Evolutionary conservation across 2,113 vertebrate genomes (phyloP).

Genomic region (Aegotheles bennettii): DNA sequence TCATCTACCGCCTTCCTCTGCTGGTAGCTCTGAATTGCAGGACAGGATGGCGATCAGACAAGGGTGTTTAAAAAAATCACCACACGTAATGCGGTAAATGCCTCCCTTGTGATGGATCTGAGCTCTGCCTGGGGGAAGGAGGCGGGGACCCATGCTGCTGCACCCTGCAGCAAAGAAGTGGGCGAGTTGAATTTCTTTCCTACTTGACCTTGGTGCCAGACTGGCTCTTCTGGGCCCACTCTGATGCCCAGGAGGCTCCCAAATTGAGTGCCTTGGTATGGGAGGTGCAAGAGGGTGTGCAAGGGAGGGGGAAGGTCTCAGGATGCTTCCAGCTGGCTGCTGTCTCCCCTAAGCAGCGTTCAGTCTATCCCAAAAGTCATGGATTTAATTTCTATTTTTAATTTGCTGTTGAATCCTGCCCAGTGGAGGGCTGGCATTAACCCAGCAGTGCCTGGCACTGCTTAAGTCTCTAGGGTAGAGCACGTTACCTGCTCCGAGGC

Average conservation of each 20-base stretch:
- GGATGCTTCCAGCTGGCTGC: not conserved
- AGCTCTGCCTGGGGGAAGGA: not conserved
- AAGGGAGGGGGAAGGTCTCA: not conserved
- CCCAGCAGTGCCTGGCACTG: not conserved
- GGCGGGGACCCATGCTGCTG: not conserved
- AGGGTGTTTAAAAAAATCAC: not conserved
- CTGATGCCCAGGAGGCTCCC: not conserved
- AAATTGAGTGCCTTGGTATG: not conserved
- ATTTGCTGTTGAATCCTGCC: not conserved
- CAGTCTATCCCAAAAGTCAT: too few species aligned
- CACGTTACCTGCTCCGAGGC: not conserved
- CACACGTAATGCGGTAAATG: not conserved
- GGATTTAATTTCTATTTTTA: not conserved
- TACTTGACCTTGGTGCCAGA: not conserved
- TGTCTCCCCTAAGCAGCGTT: not conserved
- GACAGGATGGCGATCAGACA: not conserved
- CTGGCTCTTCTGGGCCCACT: not conserved
- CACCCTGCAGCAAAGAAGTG: not conserved
- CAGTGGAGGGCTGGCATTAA: rapidly evolving
- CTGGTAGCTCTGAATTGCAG: not conserved
- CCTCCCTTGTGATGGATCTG: not conserved
- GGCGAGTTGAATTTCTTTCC: not conserved
- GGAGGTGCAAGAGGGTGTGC: not conserved
- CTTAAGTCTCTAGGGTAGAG: not conserved
- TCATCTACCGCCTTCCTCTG: not conserved